phyloP scores from a whole-genome alignment of 2,888 invertebrate species.

The Sinotaia quadrata region DNA sequence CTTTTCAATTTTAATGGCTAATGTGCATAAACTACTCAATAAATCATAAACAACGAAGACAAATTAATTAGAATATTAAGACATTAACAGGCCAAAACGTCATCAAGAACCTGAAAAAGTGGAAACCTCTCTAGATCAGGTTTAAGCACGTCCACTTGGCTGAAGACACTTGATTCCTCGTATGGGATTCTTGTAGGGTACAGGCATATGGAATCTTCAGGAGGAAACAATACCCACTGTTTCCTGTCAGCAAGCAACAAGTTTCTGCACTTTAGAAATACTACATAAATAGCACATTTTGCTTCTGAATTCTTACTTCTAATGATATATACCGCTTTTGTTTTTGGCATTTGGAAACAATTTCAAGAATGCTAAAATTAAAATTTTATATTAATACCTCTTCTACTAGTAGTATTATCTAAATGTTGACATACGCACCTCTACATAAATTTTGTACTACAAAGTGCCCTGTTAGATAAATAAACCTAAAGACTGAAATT shows the following conservation, averaged over 20 bases:
- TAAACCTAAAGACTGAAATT: too few relatives aligned
- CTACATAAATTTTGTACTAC: too few relatives aligned
- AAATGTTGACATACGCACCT: too few relatives aligned
- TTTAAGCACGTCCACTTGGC: constrained; percentile 68
- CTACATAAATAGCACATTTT: neutral
- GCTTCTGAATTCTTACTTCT: neutral
- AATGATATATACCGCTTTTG: neutral
- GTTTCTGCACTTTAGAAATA: neutral
- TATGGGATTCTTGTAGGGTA: constrained; percentile 90
- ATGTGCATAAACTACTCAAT: too few relatives aligned
- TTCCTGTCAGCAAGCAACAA: constrained; percentile 81
- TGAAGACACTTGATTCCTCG: constrained; percentile 94
- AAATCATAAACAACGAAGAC: too few relatives aligned
- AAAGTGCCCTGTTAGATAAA: too few relatives aligned
- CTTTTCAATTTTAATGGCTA: too few relatives aligned
- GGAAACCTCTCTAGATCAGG: constrained; percentile 73
- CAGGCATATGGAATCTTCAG: constrained; percentile 79
- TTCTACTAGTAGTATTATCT: too few relatives aligned
- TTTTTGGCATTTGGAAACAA: neutral
- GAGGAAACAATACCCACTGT: constrained; percentile 92
- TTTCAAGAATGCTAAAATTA: too few relatives aligned
- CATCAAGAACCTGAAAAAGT: constrained; percentile 64
- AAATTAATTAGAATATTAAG: too few relatives aligned
- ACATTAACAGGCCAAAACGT: too few relatives aligned
- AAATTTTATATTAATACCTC: too few relatives aligned